phyloP scores from a whole-genome alignment of 1,140 invertebrate genomes.

The Lanistes nyassanus region DNA sequence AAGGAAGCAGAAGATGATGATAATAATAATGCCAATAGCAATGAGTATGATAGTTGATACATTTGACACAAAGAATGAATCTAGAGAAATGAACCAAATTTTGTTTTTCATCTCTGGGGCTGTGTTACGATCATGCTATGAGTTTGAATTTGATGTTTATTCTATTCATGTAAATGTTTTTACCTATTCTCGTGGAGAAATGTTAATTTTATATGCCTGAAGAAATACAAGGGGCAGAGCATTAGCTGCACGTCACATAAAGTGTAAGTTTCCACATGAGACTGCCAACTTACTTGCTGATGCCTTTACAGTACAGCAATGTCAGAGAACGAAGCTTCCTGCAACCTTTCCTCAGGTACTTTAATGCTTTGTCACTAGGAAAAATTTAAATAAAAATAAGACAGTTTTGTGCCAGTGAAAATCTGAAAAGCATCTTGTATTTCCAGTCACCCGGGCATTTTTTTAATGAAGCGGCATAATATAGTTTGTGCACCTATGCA shows the following conservation, averaged over 20 bases:
- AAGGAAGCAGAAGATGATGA: background rate
- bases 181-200: no score
- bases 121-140: no score
- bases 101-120: no score
- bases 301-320: constrained; percentile 63
- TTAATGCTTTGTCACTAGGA: constrained; percentile 65
- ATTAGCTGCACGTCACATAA: background rate
- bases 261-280: background rate
- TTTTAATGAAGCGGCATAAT: no score
- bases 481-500: no score
- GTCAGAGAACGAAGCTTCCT: constrained; percentile 59
- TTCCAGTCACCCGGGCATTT: no score
- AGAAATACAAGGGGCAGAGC: background rate
- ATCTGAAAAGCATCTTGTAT: no score
- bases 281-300: constrained; percentile 58
- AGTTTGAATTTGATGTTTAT: no score
- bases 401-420: background rate
- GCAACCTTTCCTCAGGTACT: constrained; percentile 65
- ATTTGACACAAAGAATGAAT: no score
- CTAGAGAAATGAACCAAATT: no score
- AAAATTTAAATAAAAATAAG: constrained; percentile 12
- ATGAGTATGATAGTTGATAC: background rate
- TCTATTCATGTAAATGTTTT: no score
- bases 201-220: no score
- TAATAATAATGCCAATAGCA: background rate